Evolutionary conservation across 2,113 vertebrate species (phyloP), one percentile per base, ranked within the genome.

Genomic region (Chamaea fasciata): DNA sequence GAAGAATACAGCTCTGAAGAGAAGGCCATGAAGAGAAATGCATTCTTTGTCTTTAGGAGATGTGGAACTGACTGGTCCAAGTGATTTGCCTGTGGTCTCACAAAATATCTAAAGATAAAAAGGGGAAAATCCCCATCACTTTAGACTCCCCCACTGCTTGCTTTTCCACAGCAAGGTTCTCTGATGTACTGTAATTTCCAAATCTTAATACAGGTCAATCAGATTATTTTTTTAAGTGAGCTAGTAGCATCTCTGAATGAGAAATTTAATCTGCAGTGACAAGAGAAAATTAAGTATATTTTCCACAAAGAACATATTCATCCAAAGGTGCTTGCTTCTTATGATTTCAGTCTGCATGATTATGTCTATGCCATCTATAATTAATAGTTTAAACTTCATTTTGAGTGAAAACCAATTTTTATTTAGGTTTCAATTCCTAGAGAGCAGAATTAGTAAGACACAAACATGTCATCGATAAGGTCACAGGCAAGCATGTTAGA

Each of bases 301-400:
- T 96, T 95, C 91, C 59, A 90, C 56, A 44, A 80, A 95, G 74
- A 90, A 59, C 14, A 71, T 74, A 80, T 80, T 70, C 42, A 74
- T 62, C 50, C 55, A 46, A 94, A 96, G 53, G 50, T 76, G 59
- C 52, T 67, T 80, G 56, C 59, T 95, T 91, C 60, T 90, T 94
- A 83, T 39, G 78, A 85, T 87, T 70, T 30, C 47, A 95, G 68
- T 82, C 89, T 94, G 70, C 59, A 83, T 73, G 62, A 93, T 83
- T 87, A 79, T 65, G 65, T 76, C 53, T 87, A 35, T 74, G 35
- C 31, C 22, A 52, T 81, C 37, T 76, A 68, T 73, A 97, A 96
- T 95, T 94, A 97, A 96, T 73, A 88, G 60, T 47, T 92, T 94
- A 94, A 94, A 91, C 56, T 79, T 83, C 59, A 73, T 68, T 92